A percentile compares a stretch with the other conserved stretches of the same genome.
phyloP scores from a whole-genome alignment of 2,888 invertebrate species.

The Drosophila dives region DNA sequence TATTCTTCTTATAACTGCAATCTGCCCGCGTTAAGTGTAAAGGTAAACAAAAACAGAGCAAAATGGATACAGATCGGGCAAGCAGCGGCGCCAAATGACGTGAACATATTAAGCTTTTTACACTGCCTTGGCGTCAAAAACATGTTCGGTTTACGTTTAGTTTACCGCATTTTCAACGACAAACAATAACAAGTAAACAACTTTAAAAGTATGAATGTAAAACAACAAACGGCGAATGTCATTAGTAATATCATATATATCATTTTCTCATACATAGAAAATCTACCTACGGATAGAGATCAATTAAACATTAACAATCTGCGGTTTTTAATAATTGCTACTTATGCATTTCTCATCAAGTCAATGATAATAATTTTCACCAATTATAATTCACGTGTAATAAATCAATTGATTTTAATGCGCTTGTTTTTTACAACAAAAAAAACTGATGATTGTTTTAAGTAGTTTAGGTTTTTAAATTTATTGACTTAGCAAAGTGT shows the following conservation, averaged over 20 bases:
- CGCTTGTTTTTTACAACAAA: background rate
- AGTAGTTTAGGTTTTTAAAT: background rate
- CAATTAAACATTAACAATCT: background rate
- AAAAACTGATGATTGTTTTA: background rate
- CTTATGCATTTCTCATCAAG: background rate
- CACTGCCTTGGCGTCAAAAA: constrained; percentile 7
- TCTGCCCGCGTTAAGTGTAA: constrained; percentile 48
- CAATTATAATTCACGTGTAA: background rate
- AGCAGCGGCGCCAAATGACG: constrained; percentile 17
- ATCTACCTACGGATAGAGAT: background rate
- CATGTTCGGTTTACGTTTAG: background rate
- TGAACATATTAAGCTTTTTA: constrained; percentile 16
- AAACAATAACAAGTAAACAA: background rate
- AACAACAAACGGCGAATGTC: background rate
- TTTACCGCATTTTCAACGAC: background rate
- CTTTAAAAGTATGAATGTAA: background rate
- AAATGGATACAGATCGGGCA: constrained; percentile 1
- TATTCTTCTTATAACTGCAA: constrained; percentile 29
- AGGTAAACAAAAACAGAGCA: constrained; percentile 40
- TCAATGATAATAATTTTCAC: background rate
- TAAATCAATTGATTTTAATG: background rate
- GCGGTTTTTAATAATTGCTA: too few species aligned
- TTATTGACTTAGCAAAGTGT: background rate
- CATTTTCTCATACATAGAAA: too few species aligned
- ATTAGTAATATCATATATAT: background rate